These are phyloP conservation scores for Junonia oenone DNA, from an alignment of 2,888 invertebrate species.

Conservation along the genomic window DNA sequence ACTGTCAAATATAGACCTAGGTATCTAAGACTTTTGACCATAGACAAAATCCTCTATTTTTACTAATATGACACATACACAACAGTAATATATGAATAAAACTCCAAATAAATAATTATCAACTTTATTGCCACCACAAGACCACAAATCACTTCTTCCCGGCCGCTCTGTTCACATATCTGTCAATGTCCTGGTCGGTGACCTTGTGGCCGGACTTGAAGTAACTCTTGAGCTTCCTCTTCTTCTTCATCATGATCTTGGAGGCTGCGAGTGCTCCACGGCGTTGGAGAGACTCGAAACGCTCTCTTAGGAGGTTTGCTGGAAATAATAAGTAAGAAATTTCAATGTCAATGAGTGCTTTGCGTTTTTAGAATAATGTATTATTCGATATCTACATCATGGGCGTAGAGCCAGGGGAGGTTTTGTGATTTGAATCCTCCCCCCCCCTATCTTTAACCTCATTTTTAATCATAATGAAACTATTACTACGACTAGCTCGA, in stretches of 20 bases:
- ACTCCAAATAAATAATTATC: neutral
- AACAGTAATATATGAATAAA: neutral
- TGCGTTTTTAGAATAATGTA: too few relatives aligned
- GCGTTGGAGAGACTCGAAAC: conserved; percentile 92
- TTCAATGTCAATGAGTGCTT: too few relatives aligned
- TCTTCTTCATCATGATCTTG: conserved; percentile 82
- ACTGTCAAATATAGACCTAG: too few relatives aligned
- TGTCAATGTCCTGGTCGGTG: conserved; percentile 74
- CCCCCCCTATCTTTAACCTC: too few relatives aligned
- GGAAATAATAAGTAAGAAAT: conserved; percentile 38
- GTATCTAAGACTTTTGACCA: too few relatives aligned
- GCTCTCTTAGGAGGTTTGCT: conserved; percentile 88
- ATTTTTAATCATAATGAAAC: too few relatives aligned
- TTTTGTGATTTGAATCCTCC: too few relatives aligned
- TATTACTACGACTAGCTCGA: too few relatives aligned
- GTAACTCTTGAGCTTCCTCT: conserved; percentile 85
- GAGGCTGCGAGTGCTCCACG: conserved; percentile 92
- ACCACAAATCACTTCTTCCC: conserved; percentile 20
- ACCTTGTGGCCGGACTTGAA: conserved; percentile 78
- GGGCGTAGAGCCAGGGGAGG: too few relatives aligned
- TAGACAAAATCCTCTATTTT: too few relatives aligned
- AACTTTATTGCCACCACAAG: neutral
- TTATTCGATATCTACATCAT: too few relatives aligned
- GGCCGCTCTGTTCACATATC: conserved; percentile 38
- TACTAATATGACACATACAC: too few relatives aligned